Conservation (phyloP, 35 echinoderm and acorn worm species). For the Diadema setosum region DNA sequence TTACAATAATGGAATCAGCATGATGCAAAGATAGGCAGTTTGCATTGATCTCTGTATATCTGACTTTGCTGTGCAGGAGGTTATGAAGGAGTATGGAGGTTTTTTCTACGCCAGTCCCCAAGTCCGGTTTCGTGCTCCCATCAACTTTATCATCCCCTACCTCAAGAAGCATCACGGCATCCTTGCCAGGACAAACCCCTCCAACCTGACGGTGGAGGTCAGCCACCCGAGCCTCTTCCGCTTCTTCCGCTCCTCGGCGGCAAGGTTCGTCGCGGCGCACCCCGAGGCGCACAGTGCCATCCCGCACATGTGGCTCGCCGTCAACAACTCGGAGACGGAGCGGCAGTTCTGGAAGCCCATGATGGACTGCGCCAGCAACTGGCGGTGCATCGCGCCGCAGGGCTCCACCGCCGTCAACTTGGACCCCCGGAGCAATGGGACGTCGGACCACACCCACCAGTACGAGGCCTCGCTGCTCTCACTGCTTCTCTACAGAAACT, state of each 20-base stretch:
- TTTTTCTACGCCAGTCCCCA: conserved; percentile 78
- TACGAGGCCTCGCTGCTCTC: conserved; percentile 72
- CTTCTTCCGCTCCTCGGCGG: background rate
- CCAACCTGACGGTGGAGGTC: conserved; percentile 11
- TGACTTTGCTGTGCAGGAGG: too few relatives aligned
- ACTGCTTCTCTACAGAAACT: conserved; percentile 68
- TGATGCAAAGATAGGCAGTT: too few relatives aligned
- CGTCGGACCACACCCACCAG: conserved; percentile 56
- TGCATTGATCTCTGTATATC: too few relatives aligned
- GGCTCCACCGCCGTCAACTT: conserved; percentile 33
- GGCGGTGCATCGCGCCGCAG: conserved; percentile 69
- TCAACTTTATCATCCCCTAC: conserved; percentile 78
- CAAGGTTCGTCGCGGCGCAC: conserved; percentile 32
- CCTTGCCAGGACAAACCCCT: conserved; percentile 34
- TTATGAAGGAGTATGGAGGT: conserved; percentile 77
- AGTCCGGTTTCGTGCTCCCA: conserved; percentile 74
- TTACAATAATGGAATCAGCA: too few relatives aligned
- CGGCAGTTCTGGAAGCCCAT: conserved; percentile 61
- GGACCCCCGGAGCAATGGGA: background rate
- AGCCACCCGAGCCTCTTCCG: conserved; percentile 64
- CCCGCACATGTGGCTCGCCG: conserved; percentile 31
- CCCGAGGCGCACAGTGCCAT: conserved; percentile 43
- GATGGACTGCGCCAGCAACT: conserved; percentile 26
- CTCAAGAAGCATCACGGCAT: conserved; percentile 66
- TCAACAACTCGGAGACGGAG: conserved; percentile 56